These are phyloP conservation scores for Macrotrachela quadricornifera DNA, from an alignment of 1,140 invertebrate species.

Conservation along the genomic window DNA sequence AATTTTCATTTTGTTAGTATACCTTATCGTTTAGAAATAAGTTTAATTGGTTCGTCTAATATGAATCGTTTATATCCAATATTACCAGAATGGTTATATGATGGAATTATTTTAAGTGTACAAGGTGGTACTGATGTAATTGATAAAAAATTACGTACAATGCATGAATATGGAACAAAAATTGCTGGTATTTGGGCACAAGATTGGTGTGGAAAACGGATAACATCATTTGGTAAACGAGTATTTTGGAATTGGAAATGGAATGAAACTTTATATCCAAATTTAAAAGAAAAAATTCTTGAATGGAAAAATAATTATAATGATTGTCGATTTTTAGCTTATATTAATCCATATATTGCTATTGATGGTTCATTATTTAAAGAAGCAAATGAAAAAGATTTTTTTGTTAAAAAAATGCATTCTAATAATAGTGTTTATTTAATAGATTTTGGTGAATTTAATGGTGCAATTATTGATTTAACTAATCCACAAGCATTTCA, in stretches of 20 bases:
- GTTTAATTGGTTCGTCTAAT: too few species aligned
- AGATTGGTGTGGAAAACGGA: conserved; percentile 28
- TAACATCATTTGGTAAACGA: conserved; percentile 26
- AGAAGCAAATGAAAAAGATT: conserved; percentile 14
- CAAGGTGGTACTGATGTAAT: too few species aligned
- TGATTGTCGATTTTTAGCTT: conserved; percentile 20
- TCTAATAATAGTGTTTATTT: conserved; percentile 13
- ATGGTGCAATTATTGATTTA: conserved; percentile 24
- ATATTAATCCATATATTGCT: conserved; percentile 29
- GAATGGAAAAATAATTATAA: conserved; percentile 13
- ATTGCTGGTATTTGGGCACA: conserved; percentile 30
- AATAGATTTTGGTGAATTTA: conserved; percentile 25
- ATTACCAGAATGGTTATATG: too few species aligned
- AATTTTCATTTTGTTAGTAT: conserved; percentile 17
- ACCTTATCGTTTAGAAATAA: too few species aligned
- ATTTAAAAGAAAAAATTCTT: conserved; percentile 9
- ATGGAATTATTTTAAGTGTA: too few species aligned
- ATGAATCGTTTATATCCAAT: too few species aligned
- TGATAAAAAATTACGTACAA: conserved; percentile 7
- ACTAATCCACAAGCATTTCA: conserved; percentile 17
- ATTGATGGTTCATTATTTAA: conserved; percentile 20
- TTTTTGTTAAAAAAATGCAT: conserved; percentile 17
- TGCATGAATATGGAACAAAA: conserved; percentile 15
- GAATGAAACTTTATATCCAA: conserved; percentile 22
- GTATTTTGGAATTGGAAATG: conserved; percentile 33